phyloP scores from a whole-genome alignment of 2,888 invertebrate genomes.

The Nebria brevicollis region DNA sequence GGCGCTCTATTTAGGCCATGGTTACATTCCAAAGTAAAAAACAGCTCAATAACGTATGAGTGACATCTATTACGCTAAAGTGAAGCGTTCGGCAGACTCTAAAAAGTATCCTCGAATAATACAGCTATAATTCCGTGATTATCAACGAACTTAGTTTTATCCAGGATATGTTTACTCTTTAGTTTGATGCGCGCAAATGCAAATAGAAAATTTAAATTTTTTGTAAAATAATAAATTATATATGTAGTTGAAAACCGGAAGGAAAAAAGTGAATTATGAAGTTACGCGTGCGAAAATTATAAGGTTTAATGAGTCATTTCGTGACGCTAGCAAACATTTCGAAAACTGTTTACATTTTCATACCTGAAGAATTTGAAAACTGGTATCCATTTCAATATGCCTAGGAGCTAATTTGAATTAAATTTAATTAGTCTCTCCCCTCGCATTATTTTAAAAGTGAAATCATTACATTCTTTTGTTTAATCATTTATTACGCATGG shows the following conservation, averaged over 20 bases:
- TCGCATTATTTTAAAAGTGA: not conserved
- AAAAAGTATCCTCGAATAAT: too few species aligned
- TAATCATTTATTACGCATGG: not conserved
- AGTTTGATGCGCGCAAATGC: not conserved
- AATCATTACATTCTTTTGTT: not conserved
- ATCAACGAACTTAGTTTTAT: too few species aligned
- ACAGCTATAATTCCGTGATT: too few species aligned
- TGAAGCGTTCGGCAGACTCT: too few species aligned
- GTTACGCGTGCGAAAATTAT: not conserved
- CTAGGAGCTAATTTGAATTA: not conserved
- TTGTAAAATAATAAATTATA: not conserved
- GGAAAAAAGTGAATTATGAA: not conserved
- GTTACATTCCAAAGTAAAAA: too few species aligned
- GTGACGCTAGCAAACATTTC: not conserved
- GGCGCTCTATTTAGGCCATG: too few species aligned
- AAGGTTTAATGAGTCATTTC: not conserved
- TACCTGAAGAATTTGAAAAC: not conserved
- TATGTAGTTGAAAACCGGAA: not conserved
- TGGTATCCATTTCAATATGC: not conserved
- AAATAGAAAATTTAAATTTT: not conserved
- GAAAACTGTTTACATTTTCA: not conserved
- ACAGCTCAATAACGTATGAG: too few species aligned
- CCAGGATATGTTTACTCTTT: not conserved
- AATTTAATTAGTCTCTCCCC: not conserved
- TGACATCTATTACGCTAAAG: too few species aligned